A percentile compares a stretch with the other conserved stretches of the same genome.
Evolutionary conservation across 2,113 vertebrate genomes (phyloP).

Genomic region (Hydropotes inermis): DNA sequence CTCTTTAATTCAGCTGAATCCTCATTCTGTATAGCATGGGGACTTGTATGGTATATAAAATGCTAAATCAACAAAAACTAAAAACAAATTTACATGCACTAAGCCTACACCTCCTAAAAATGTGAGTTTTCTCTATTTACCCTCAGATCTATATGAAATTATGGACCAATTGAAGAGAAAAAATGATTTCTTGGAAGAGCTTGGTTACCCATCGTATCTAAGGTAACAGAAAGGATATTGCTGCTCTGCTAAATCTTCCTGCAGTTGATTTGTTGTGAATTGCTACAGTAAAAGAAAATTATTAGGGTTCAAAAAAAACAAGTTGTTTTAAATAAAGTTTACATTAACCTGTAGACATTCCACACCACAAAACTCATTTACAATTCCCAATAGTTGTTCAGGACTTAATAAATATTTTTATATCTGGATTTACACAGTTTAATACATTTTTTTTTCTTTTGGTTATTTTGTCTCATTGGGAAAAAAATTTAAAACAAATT

Average conservation of each 20-base stretch:
- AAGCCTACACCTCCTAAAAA: conserved; percentile 43
- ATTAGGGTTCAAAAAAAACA: conserved; percentile 46
- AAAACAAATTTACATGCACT: conserved; percentile 41
- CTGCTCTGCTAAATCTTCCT: conserved; percentile 63
- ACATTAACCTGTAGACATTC: conserved; percentile 21
- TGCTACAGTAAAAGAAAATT: conserved; percentile 66
- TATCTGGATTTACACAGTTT: conserved; percentile 32
- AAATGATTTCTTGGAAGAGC: conserved; percentile 64
- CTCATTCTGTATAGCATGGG: not conserved
- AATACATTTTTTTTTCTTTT: conserved; percentile 39
- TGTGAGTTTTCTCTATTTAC: conserved; percentile 17
- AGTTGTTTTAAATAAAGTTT: conserved; percentile 42
- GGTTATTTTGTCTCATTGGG: conserved; percentile 21
- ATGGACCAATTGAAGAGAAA: conserved; percentile 57
- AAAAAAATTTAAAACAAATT: conserved; percentile 60
- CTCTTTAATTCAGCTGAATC: not conserved
- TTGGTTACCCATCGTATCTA: conserved; percentile 41
- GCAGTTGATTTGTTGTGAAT: conserved; percentile 67
- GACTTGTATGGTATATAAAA: conserved; percentile 53
- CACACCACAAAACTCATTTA: conserved; percentile 44
- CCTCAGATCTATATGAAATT: conserved; percentile 63
- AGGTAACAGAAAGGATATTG: conserved; percentile 60
- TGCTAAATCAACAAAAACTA: conserved; percentile 59
- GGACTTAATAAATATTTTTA: conserved; percentile 27
- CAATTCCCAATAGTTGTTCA: conserved; percentile 17